Evolutionary conservation across 2,113 vertebrate species (phyloP).

Genomic region (Amblyopsis rosae): DNA sequence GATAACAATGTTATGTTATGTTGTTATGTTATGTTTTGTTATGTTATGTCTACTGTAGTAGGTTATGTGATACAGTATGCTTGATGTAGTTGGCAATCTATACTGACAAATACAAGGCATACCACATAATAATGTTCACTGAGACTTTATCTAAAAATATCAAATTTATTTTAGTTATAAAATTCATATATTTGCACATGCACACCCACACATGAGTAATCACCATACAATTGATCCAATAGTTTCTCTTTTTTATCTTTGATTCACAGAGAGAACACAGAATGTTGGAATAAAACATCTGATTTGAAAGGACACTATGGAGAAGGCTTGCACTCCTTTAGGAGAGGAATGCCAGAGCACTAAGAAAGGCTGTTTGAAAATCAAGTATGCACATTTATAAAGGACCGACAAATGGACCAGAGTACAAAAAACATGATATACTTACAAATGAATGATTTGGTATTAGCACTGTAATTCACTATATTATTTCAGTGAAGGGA

Average conservation of each 20-base stretch:
- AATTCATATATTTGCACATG: constrained; percentile 84
- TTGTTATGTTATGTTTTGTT: too few relatives aligned
- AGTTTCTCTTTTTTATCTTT: constrained; percentile 64
- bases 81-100: not conserved
- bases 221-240: constrained; percentile 79
- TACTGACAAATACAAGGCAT: not conserved
- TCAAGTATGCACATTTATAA: constrained; percentile 96
- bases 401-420: constrained; percentile 91
- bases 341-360: constrained; percentile 78
- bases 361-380: constrained; percentile 91
- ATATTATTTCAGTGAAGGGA: constrained; percentile 28
- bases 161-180: constrained; percentile 94
- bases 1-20: too few relatives aligned
- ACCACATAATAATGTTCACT: constrained; percentile 13
- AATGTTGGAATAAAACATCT: constrained; percentile 79
- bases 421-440: constrained; percentile 84
- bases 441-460: constrained; percentile 55
- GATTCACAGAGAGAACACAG: constrained; percentile 84
- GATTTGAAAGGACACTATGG: constrained; percentile 86
- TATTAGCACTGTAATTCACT: constrained; percentile 33
- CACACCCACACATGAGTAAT: constrained; percentile 87
- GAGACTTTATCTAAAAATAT: constrained; percentile 81
- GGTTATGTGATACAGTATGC: too few relatives aligned
- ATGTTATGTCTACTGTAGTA: too few relatives aligned
- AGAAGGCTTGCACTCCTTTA: constrained; percentile 80